phyloP scores from a whole-genome alignment of 30 jellyfish, hydroid and myxozoan genomes.

The Aurelia sp. region DNA sequence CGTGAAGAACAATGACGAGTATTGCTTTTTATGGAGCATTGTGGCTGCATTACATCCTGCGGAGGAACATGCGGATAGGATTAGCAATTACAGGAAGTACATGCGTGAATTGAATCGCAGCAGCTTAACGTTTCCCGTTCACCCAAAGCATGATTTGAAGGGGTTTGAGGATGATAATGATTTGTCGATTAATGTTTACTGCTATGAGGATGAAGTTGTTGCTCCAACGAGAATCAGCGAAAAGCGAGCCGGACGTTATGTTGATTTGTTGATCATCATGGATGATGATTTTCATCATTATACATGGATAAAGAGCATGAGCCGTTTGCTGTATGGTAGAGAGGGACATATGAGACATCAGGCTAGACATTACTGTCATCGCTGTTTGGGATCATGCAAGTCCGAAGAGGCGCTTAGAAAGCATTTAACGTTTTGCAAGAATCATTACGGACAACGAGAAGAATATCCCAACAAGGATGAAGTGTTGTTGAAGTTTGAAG shows the following conservation, averaged over 20 bases:
- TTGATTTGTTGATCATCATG: neutral
- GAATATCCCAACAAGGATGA: neutral
- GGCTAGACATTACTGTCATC: neutral
- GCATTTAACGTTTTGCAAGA: neutral
- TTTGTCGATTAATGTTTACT: slow-evolving; percentile 9
- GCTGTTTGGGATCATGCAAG: neutral
- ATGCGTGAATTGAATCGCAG: neutral
- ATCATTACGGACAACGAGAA: slow-evolving; percentile 7
- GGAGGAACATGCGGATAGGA: neutral
- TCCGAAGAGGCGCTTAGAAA: neutral
- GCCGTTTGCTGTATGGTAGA: neutral
- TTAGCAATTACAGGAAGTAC: neutral
- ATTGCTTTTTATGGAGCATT: slow-evolving; percentile 13
- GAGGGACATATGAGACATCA: neutral
- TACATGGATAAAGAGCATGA: neutral
- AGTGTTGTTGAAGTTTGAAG: neutral
- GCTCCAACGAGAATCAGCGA: neutral
- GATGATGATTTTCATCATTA: neutral
- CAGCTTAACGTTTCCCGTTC: slow-evolving; percentile 1
- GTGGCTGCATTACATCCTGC: slow-evolving; percentile 12
- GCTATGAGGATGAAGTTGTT: neutral
- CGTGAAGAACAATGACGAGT: slow-evolving; percentile 1
- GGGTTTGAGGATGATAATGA: slow-evolving; percentile 10
- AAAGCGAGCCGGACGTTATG: neutral
- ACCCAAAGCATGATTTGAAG: neutral